These are phyloP conservation scores for Helicoverpa armigera DNA, from an alignment of 1,140 invertebrate genomes.

Conservation along the genomic window DNA sequence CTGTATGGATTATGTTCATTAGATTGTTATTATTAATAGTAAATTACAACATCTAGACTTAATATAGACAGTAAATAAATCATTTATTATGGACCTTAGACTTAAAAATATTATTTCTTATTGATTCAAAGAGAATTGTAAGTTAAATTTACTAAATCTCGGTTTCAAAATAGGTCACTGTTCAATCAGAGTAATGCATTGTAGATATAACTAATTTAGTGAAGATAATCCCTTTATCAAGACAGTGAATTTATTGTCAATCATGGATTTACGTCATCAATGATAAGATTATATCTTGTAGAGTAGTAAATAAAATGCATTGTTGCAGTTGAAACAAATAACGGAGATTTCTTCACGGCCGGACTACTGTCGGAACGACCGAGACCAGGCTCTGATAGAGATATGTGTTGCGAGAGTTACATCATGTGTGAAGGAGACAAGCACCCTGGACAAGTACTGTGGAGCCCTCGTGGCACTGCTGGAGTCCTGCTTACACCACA, in stretches of 20 bases:
- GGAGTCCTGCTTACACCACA: conserved; percentile 95
- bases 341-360: conserved; percentile 92
- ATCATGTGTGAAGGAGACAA: conserved; percentile 95
- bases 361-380: conserved; percentile 94
- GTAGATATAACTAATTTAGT: neutral
- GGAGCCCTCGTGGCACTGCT: conserved; percentile 93
- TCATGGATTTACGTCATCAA: conserved; percentile 11
- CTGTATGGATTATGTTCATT: neutral
- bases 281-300: conserved; percentile 26
- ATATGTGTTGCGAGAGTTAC: conserved; percentile 96
- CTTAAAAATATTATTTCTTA: too few species aligned
- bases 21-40: too few species aligned
- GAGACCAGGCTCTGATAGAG: conserved; percentile 97
- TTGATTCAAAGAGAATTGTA: too few species aligned
- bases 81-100: too few species aligned
- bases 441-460: conserved; percentile 94
- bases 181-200: neutral
- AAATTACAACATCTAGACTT: too few species aligned
- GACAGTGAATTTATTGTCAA: conserved; percentile 16
- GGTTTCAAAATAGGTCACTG: neutral
- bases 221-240: conserved; percentile 37
- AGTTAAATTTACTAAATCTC: too few species aligned
- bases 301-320: conserved; percentile 3
- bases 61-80: too few species aligned
- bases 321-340: conserved; percentile 90